These are phyloP conservation scores for Eidolon dupreanum DNA, from an alignment of 2,797 vertebrate species.

Conservation along the genomic window DNA sequence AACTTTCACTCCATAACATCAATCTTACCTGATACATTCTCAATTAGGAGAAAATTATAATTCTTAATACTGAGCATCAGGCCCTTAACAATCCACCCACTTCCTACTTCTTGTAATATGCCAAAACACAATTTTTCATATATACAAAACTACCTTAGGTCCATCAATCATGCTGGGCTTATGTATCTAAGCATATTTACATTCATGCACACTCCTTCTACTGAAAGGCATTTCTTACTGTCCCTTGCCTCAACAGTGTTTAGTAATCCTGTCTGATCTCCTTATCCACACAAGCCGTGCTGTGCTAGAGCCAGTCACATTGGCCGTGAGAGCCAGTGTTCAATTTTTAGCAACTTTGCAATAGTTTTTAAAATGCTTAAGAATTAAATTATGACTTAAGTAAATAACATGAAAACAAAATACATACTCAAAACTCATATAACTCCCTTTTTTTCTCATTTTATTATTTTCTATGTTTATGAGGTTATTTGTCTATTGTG, in stretches of 20 bases:
- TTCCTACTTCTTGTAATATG: background rate
- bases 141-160: background rate
- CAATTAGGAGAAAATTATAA: background rate
- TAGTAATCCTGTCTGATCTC: background rate
- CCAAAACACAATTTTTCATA: background rate
- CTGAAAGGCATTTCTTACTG: background rate
- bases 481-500: background rate
- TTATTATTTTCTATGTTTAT: background rate
- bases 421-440: background rate
- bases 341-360: background rate
- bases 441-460: background rate
- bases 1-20: background rate
- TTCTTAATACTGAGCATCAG: background rate
- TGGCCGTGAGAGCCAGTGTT: background rate
- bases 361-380: background rate
- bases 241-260: background rate
- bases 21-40: background rate
- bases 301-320: background rate
- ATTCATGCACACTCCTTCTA: background rate
- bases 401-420: background rate
- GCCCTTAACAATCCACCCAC: background rate
- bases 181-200: background rate
- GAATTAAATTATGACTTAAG: background rate
- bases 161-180: background rate
- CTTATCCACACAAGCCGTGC: background rate